Evolutionary conservation across 2,113 vertebrate species (phyloP), one percentile per base, ranked within the genome.

Genomic region (Dasyurus viverrinus): DNA sequence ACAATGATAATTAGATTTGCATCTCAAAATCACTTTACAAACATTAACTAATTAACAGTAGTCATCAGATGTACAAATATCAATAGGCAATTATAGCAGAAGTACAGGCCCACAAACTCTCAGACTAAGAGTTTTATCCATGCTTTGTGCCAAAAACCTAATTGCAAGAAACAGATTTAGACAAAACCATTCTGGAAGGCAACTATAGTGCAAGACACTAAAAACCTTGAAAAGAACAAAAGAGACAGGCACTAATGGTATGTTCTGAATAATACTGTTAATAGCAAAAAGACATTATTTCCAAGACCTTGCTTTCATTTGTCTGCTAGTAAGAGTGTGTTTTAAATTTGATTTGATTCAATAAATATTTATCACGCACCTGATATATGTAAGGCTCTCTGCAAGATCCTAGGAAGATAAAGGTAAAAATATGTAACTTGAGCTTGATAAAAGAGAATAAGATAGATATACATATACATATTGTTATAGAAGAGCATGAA

Each of bases 31-130:
- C 53, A 96, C 93, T 93, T 94, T 42, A 92, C 90, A 97, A 95
- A 96, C 94, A 94, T 92, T 97, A 94, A 60, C 60, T 94, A 97
- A 84, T 96, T 96, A 96, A 68, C 46, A 60, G 46, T 60, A 91
- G 42, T 84, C 91, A 93, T 53, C 68, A 97, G 36, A 68, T 68
- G n/a, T 46, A 50, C 27, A 96, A 97, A 91, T 93, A 93, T 36
- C 95, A 95, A 50, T 46, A 92, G 95, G 60, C 52, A 94, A 97
- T 93, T 26, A 48, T 27, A 97, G 93, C 89, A 92, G 24, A 14
- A 92, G 30, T 42, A 95, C 14, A 91, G 53, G 93, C 93, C 93
- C 36, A 54, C 91, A 89, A 94, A 96, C 92, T 46, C 91, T 54
- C 50, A 23, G 55, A 24, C 12, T 12, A 60, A 89, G 54, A 90